Percentiles rank a stretch among this genome's conserved stretches.
Evolutionary conservation across 1,140 invertebrate species (phyloP).

Genomic region (Drosophila funebris): DNA sequence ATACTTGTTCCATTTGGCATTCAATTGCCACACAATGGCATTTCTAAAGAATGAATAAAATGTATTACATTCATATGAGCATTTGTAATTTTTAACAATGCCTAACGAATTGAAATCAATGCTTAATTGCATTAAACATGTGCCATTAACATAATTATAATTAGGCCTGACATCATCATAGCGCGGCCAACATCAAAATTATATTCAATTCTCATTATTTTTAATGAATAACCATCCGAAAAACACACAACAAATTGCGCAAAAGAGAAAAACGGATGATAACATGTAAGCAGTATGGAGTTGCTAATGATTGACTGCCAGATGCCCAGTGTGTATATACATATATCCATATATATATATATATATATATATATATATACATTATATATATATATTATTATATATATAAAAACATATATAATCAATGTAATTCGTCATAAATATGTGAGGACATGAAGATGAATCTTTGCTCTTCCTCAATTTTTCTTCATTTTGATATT

Average conservation of each 20-base stretch:
- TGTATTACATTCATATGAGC: constrained; percentile 1
- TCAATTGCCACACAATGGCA: background rate
- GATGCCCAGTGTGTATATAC: no score
- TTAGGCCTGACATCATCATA: constrained; percentile 62
- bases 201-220: constrained; percentile 71
- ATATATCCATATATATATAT: no score
- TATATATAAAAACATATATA: no score
- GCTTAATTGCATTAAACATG: constrained; percentile 61
- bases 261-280: constrained; percentile 2
- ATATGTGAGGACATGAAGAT: no score
- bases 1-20: background rate
- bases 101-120: constrained; percentile 47
- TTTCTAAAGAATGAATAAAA: background rate
- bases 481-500: background rate
- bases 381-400: no score
- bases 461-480: no score
- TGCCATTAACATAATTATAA: constrained; percentile 74
- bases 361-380: no score
- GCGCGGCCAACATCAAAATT: constrained; percentile 36
- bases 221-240: constrained; percentile 52
- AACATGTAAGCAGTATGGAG: background rate
- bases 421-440: no score
- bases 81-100: constrained; percentile 23
- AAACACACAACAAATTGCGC: constrained; percentile 24
- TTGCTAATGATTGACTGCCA: background rate